A percentile compares a stretch with the other conserved stretches of the same genome.
These are phyloP conservation scores for Ictalurus punctatus DNA, from an alignment of 2,113 vertebrate genomes.

Conservation along the genomic window DNA sequence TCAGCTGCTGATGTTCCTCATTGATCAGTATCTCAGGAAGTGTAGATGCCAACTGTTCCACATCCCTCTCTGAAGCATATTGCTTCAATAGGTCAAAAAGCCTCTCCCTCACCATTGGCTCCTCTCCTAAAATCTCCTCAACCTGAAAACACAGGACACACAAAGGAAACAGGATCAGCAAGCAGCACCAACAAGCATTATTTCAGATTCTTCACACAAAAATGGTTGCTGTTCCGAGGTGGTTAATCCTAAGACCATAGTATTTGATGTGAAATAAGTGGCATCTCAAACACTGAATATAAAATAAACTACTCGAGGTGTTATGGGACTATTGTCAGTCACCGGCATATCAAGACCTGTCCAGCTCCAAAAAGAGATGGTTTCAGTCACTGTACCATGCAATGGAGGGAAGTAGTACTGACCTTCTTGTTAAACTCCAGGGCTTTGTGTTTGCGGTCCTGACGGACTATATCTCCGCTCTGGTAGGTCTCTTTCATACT, in stretches of 20 bases:
- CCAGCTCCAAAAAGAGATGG: neutral
- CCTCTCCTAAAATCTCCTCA: conserved; percentile 84
- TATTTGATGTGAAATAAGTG: neutral
- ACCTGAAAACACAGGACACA: conserved; percentile 72
- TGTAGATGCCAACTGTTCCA: conserved; percentile 82
- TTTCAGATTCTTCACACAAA: neutral
- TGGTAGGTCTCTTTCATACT: conserved; percentile 77
- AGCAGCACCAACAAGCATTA: neutral
- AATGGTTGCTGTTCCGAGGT: neutral
- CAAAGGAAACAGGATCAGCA: conserved; percentile 1
- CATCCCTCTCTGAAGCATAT: conserved; percentile 84
- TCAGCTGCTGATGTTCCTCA: conserved; percentile 82
- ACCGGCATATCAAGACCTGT: neutral
- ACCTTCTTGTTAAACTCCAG: conserved; percentile 91
- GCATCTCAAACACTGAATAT: neutral
- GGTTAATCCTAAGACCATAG: neutral
- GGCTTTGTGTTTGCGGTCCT: conserved; percentile 86
- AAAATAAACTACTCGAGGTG: neutral
- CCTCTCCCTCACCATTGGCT: conserved; percentile 84
- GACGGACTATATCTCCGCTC: conserved; percentile 68
- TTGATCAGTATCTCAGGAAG: conserved; percentile 81
- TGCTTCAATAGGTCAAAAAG: conserved; percentile 86
- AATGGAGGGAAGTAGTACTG: conserved; percentile 1
- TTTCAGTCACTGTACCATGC: neutral
- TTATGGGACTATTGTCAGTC: neutral